Conservation (phyloP, 1,140 invertebrate genomes). For the Lethrus apterus region DNA sequence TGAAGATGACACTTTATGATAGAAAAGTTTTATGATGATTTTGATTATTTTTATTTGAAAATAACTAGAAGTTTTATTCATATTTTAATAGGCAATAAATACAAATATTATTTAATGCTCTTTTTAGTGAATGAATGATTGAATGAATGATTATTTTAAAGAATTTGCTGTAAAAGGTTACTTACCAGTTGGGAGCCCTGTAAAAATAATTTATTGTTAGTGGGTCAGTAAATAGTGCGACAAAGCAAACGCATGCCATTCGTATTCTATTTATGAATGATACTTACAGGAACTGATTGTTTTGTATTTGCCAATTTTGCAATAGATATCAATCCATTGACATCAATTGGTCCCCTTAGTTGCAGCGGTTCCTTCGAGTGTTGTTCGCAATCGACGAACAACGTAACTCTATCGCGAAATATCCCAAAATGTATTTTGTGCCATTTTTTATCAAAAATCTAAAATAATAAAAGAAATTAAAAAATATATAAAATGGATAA, state of each 20-base stretch:
- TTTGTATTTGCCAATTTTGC: conserved; percentile 51
- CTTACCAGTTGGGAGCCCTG: conserved; percentile 17
- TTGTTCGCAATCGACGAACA: conserved; percentile 65
- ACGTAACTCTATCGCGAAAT: conserved; percentile 53
- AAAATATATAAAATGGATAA: too few relatives aligned
- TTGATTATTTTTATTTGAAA: too few relatives aligned
- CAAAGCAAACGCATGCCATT: neutral
- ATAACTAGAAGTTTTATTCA: too few relatives aligned
- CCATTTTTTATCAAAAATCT: conserved; percentile 72
- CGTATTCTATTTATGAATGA: neutral
- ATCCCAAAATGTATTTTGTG: conserved; percentile 75
- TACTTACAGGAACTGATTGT: conserved; percentile 57
- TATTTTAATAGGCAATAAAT: too few relatives aligned
- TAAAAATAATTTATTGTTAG: conserved; percentile 10
- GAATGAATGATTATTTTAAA: conserved; percentile 1
- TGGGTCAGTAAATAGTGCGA: neutral
- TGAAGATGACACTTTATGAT: too few relatives aligned
- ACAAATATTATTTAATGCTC: too few relatives aligned
- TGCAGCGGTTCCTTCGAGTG: conserved; percentile 41
- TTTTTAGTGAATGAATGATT: too few relatives aligned
- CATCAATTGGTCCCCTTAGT: conserved; percentile 53
- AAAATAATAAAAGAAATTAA: conserved; percentile 36
- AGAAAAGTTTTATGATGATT: too few relatives aligned
- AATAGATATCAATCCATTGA: conserved; percentile 60
- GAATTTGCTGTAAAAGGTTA: conserved; percentile 2